phyloP scores from a whole-genome alignment of 2,888 invertebrate species.

The Tenthredo notha region DNA sequence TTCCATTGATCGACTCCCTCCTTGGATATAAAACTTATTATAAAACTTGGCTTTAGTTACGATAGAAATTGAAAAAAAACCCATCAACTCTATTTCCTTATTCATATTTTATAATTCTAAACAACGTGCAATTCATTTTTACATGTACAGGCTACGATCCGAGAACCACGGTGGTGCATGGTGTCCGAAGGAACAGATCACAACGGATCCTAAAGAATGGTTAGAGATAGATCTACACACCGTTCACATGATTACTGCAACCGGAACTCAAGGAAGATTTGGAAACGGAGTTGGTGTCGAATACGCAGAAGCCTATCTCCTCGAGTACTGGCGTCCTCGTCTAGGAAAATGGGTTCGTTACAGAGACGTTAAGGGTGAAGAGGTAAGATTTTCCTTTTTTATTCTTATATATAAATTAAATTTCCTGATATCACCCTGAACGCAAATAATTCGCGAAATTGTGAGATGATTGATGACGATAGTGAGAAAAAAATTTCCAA shows the following conservation, averaged over 20 bases:
- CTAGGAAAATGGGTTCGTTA: conserved; percentile 83
- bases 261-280: conserved; percentile 85
- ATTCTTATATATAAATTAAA: conserved; percentile 58
- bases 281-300: conserved; percentile 87
- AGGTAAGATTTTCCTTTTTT: conserved; percentile 77
- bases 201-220: conserved; percentile 80
- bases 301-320: conserved; percentile 83
- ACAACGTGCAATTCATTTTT: neutral
- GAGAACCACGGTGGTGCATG: conserved; percentile 86
- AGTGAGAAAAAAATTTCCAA: neutral
- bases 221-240: conserved; percentile 82
- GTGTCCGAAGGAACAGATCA: conserved; percentile 85
- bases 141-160: conserved; percentile 80
- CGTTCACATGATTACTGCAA: conserved; percentile 83
- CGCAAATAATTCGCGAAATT: neutral
- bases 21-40: neutral
- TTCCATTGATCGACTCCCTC: neutral
- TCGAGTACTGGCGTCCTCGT: conserved; percentile 84
- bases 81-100: neutral
- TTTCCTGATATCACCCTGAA: neutral
- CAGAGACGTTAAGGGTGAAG: conserved; percentile 81
- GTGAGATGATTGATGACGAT: neutral
- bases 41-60: neutral
- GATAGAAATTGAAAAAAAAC: neutral
- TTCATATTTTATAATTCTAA: neutral